Base-by-base conservation (phyloP, 1,140 invertebrate genomes). In the Drosophila parabipectinata region DNA sequence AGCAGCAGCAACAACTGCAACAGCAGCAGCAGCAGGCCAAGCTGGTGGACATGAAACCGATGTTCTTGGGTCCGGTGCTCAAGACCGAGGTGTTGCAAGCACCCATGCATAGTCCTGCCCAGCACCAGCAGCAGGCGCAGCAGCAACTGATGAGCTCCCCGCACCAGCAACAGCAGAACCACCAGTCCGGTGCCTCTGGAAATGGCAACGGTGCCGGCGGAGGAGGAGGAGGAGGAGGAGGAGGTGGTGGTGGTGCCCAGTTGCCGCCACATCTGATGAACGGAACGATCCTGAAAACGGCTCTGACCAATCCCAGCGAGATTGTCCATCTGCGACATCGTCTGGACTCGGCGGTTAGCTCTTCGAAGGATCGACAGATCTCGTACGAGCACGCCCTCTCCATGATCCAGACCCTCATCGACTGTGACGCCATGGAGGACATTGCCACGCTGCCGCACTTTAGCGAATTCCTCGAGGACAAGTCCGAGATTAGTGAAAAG, bases 381-480 rank as follows among this genome's bases (percentile, higher is more conserved):
- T 95, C 96, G 64, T 94, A 97, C 78, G 97, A 97, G 68, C 94
- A 96, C 57, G 95, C 96, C 54, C 85, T 96, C 69, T 94, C 95
- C 73, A 97, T 98, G 96, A 98, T 98, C 79, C 95, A 96, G 92
- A 96, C 96, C 53, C 93, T 98, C 50, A 97, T 98, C 91, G 97
- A 98, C 92, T 98, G 97, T 93, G 97, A 98, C 92, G 97, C 98
- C 88, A 98, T 98, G 94, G 97, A 98, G 93, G 97, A 98, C 90
- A 98, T 98, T 74, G 97, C 97, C 12, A 98, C 97, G 60, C 94
- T 95, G 53, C 95, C 97, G 94, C 97, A 98, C 91, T 94, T 98
- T 92, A 96, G 97, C 74, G 97, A 98, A 90, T 94, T 98, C 77
- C 93, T 98, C 69, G 97, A 98, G 92, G 96, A 97, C 91, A 97